Evolutionary conservation across 2,888 invertebrate species (phyloP), one percentile per base, ranked within the genome.

Genomic region (Catocala nupta): DNA sequence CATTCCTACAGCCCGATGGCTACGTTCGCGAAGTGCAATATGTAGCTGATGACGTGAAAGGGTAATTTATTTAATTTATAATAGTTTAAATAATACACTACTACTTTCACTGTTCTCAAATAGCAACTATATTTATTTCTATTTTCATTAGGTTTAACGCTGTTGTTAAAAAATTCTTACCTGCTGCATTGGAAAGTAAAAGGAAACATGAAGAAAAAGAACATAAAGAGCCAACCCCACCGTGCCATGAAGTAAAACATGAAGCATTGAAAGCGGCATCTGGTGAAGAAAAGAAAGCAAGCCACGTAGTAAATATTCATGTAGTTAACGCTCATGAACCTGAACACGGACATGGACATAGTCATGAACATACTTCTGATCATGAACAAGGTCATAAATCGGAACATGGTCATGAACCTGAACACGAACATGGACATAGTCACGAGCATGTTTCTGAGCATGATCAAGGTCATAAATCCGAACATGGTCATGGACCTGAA

Each of bases 1-100:
- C 94, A 2, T 88, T 95, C 56, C 82, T 94, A 39, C 95, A 95
- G 81, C 94, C 95, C 6, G 95, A 95, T 73, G 95, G 95, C 62
- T 91, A 91, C 63, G 81, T 93, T 48, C 89, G 95, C 33, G 94
- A 94, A 75, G 95, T 95, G 8, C 88, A 93, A 73, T 95, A 95
- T 77, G 91, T 92, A 44, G 95, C 95, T 63, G 95, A 95, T 75
- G 93, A 95, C 64, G 79, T 91, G 61, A 89, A 85, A 78, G 95
- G 95, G 91, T 91, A 85, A 56, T 16, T 49, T 49, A 42, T 43
- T 13, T 13, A 16, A 48, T 13, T 16, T 16, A 5, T 47, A 25
- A 9, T 2, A 9, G 7, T 16, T 16, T 16, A 47, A 16, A 9
- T 47, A 10, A 49, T n/a, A 33, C 25, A 25, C 8, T 25, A 25